Evolutionary conservation across 2,797 vertebrate species (phyloP).

Genomic region (Luscinia luscinia): DNA sequence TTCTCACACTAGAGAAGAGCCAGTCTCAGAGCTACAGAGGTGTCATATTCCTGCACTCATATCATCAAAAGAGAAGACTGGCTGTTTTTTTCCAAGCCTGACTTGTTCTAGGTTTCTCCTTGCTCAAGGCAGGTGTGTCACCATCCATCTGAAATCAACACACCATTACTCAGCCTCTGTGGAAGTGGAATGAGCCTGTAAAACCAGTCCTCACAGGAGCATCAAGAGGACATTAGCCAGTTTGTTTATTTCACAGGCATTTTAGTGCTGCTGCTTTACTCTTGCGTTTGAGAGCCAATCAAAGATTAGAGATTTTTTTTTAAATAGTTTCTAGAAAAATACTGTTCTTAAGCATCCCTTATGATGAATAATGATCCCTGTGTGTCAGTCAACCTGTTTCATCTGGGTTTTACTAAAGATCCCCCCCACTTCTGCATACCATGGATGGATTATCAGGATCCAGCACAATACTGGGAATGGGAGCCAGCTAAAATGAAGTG

Average conservation of each 20-base stretch:
- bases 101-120: neutral
- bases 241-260: neutral
- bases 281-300: neutral
- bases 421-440: neutral
- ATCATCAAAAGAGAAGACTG: neutral
- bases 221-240: neutral
- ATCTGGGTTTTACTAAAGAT: neutral
- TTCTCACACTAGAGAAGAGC: neutral
- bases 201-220: neutral
- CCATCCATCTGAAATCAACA: neutral
- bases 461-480: neutral
- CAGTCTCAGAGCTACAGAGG: neutral
- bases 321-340: neutral
- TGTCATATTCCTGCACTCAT: neutral
- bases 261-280: neutral
- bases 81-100: neutral
- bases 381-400: neutral
- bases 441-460: neutral
- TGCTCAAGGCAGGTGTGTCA: neutral
- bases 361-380: neutral
- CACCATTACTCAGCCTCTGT: neutral
- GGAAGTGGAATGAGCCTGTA: neutral
- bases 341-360: neutral
- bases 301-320: neutral
- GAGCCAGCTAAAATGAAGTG: neutral